Percentiles rank a stretch among this genome's conserved stretches.
Conservation (phyloP, 2,113 vertebrate genomes). For the Rousettus leschenaultii region DNA sequence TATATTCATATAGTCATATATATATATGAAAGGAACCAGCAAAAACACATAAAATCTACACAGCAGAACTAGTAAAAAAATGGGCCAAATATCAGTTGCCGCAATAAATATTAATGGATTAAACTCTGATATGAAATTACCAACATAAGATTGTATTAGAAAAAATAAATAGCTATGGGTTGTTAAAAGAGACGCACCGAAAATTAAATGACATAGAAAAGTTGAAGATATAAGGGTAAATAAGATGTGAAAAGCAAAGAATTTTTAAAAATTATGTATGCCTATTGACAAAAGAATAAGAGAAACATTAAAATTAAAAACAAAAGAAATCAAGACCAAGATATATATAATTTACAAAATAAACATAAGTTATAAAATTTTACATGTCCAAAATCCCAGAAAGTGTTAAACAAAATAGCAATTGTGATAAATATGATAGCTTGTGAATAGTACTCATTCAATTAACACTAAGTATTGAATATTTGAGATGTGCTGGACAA, state of each 20-base stretch:
- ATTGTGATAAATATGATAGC: background rate
- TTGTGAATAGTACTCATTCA: background rate
- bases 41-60: background rate
- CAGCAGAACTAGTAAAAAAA: background rate
- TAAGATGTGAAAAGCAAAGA: background rate
- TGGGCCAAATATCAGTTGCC: background rate
- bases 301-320: background rate
- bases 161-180: background rate
- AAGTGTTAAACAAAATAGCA: background rate
- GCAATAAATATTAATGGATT: background rate
- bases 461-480: background rate
- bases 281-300: background rate
- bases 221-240: background rate
- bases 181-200: background rate
- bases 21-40: background rate
- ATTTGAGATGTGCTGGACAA: background rate
- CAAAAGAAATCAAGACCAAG: background rate
- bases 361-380: background rate
- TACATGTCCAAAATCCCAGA: background rate
- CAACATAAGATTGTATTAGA: background rate
- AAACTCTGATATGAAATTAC: background rate
- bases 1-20: too few relatives aligned
- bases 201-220: background rate
- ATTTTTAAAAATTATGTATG: background rate
- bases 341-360: background rate